These are phyloP conservation scores for Megaleporinus macrocephalus DNA, from an alignment of 2,113 vertebrate species.

Conservation along the genomic window DNA sequence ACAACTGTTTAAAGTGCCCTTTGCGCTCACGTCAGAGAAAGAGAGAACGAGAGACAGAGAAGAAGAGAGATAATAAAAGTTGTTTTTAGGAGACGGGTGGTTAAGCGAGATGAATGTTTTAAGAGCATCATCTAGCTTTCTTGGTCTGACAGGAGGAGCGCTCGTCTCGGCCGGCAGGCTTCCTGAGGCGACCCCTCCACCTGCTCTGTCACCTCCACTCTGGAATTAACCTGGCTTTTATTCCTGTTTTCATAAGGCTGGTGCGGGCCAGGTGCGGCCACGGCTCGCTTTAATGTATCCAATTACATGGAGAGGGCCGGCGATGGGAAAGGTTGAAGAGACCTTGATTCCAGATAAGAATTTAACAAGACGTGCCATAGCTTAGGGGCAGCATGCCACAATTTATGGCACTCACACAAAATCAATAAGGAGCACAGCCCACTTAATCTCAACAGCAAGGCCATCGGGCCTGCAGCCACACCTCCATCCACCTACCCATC, in stretches of 20 bases:
- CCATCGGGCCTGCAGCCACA: conserved; percentile 35
- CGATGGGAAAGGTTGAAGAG: conserved; percentile 42
- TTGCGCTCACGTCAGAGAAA: not conserved
- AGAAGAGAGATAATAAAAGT: not conserved
- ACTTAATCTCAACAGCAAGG: conserved; percentile 51
- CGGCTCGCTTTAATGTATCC: conserved; percentile 31
- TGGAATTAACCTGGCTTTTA: conserved; percentile 31
- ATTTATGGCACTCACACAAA: conserved; percentile 57
- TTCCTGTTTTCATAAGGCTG: conserved; percentile 24
- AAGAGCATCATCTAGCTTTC: conserved; percentile 6
- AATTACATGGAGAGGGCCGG: conserved; percentile 33
- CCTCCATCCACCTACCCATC: conserved; percentile 29
- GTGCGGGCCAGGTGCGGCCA: not conserved
- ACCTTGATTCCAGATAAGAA: conserved; percentile 59
- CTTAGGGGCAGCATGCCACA: conserved; percentile 46
- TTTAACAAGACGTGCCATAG: conserved; percentile 51
- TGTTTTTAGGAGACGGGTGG: conserved; percentile 23
- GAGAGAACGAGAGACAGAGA: not conserved
- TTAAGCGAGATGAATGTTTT: conserved; percentile 11
- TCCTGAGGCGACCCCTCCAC: not conserved
- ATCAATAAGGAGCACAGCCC: conserved; percentile 52
- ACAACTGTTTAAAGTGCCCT: not conserved
- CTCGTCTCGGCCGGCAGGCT: not conserved
- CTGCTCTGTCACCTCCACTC: conserved; percentile 12
- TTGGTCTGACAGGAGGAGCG: not conserved